Evolutionary conservation across 1,140 invertebrate species (phyloP), one percentile per base, ranked within the genome.

Genomic region (Aphelenchoides avenae): DNA sequence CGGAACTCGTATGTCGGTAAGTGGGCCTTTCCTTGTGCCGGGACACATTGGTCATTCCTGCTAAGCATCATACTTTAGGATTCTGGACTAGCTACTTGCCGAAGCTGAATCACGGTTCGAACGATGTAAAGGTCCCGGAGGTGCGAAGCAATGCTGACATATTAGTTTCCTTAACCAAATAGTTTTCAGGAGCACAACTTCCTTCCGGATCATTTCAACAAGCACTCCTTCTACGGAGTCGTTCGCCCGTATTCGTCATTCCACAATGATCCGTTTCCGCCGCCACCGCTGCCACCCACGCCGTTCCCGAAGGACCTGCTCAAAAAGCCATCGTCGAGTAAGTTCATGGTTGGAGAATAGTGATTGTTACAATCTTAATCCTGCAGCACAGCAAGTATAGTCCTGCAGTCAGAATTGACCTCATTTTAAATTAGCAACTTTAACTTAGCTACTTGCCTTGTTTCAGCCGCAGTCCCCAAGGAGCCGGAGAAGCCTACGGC

Each of bases 21-120:
- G n/a, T n/a, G n/a, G n/a, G n/a, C n/a, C n/a, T n/a, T 7, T 15
- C 5, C 15, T 1, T 48, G 11, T 26, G 44, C 3, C 15, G 18
- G 11, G 27, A 5, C 7, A 34, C 40, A 34, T 11, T 34, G 46
- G 48, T 22, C 60, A 60, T 64, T 46, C 57, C 5, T 65, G 30
- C n/a, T n/a, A n/a, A n/a, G n/a, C n/a, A n/a, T n/a, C n/a, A n/a
- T n/a, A n/a, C n/a, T 64, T 43, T 60, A 6, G 43, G 46, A n/a
- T 91, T 96, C 78, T 97, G 93, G 93, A 78, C 91, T 29, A 89
- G 92, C 70, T 81, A 96, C 18, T 88, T 97, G 36, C 92, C 92
- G 3, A 89, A 92, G 76, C 82, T 97, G n/a, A 91, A 96, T 72
- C 22, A 85, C 86, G 37, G 86, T 87, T 22, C 67, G 57, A 43